These are phyloP conservation scores for Nycticebus coucang DNA, from an alignment of 2,113 vertebrate genomes.

Conservation along the genomic window DNA sequence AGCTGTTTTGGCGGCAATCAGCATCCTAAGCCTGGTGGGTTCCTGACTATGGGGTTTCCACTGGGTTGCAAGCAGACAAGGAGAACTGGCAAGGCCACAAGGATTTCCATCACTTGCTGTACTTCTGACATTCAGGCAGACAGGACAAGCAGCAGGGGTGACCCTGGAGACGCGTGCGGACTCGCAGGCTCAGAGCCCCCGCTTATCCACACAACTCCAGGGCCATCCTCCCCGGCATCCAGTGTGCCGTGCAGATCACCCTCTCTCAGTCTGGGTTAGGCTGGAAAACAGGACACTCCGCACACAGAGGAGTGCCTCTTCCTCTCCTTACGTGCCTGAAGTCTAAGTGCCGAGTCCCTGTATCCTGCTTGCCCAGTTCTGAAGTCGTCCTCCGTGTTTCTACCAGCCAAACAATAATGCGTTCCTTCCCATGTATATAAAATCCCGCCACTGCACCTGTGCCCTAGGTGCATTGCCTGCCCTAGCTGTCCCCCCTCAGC, in stretches of 20 bases:
- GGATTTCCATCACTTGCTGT: not conserved
- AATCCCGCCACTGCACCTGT: not conserved
- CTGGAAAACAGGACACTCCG: not conserved
- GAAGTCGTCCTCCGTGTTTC: rapidly evolving
- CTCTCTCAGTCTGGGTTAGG: too few species aligned
- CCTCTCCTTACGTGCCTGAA: not conserved
- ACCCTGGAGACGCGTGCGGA: not conserved
- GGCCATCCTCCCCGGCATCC: rapidly evolving
- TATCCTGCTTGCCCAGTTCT: rapidly evolving
- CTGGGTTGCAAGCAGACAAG: not conserved
- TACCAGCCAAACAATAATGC: rapidly evolving
- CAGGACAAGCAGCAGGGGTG: rapidly evolving
- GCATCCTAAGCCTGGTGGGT: rapidly evolving
- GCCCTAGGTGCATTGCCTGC: rapidly evolving
- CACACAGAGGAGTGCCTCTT: too few species aligned
- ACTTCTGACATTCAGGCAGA: not conserved
- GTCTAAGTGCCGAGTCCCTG: not conserved
- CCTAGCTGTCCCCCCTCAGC: not conserved
- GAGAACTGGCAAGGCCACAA: rapidly evolving
- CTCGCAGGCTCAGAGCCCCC: rapidly evolving
- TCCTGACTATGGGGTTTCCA: rapidly evolving
- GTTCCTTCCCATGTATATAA: not conserved
- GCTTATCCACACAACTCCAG: rapidly evolving
- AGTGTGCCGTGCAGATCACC: not conserved
- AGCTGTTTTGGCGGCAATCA: not conserved